Evolutionary conservation across 1,140 invertebrate genomes (phyloP).

Genomic region (Anoplophora glabripennis): DNA sequence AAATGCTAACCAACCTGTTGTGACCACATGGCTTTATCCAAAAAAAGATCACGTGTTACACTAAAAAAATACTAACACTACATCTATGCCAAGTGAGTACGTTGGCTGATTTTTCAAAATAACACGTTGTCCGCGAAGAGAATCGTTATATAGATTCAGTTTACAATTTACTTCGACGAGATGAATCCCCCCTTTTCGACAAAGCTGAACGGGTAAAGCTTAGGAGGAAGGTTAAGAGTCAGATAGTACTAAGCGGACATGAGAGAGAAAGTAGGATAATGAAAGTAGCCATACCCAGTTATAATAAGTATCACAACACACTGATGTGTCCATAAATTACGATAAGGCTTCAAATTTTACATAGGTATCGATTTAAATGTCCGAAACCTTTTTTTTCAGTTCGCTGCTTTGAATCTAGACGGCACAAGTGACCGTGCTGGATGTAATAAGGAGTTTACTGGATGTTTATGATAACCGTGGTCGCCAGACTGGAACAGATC

Average conservation of each 20-base stretch:
- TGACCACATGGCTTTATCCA: slow-evolving; percentile 36
- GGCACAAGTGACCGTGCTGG: too few relatives aligned
- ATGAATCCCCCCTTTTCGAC: slow-evolving; percentile 26
- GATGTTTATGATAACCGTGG: too few relatives aligned
- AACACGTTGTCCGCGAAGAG: slow-evolving; percentile 20
- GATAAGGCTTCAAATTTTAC: neutral
- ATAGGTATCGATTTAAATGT: slow-evolving; percentile 7
- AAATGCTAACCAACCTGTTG: slow-evolving; percentile 33
- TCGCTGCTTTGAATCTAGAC: too few relatives aligned
- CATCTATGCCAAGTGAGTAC: slow-evolving; percentile 30
- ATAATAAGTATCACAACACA: slow-evolving; percentile 42
- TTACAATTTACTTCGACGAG: slow-evolving; percentile 29
- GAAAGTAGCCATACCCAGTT: slow-evolving; percentile 41
- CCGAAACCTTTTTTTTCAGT: slow-evolving; percentile 6
- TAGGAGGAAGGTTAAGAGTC: slow-evolving; percentile 37
- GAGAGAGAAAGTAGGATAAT: slow-evolving; percentile 45
- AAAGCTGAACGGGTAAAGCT: slow-evolving; percentile 23
- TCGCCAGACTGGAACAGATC: too few relatives aligned
- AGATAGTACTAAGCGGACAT: slow-evolving; percentile 36
- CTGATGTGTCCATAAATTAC: slow-evolving; percentile 38
- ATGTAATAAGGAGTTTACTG: too few relatives aligned
- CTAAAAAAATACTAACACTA: slow-evolving; percentile 28
- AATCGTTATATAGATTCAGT: slow-evolving; percentile 42
- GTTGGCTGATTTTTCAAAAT: slow-evolving; percentile 35
- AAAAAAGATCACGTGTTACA: slow-evolving; percentile 29